Percentiles rank a stretch among this genome's conserved stretches.
Conservation (phyloP, 2,888 invertebrate species). For the Tiliacea aurago region DNA sequence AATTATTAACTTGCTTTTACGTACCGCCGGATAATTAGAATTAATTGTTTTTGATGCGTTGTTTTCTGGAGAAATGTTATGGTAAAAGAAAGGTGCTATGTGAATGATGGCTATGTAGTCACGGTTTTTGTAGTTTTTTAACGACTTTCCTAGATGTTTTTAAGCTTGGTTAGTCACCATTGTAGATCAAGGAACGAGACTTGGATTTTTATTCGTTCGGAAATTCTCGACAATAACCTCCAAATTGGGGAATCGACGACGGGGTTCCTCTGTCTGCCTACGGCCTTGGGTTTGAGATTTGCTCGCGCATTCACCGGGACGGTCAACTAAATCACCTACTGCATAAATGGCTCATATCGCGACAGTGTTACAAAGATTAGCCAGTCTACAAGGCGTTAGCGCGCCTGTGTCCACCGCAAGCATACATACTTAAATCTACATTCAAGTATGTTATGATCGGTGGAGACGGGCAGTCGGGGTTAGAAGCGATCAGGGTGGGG, state of each 20-base stretch:
- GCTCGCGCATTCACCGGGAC: neutral
- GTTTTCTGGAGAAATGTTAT: neutral
- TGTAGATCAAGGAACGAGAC: neutral
- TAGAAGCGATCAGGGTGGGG: too few relatives aligned
- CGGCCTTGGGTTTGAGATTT: neutral
- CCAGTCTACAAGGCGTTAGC: too few relatives aligned
- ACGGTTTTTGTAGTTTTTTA: neutral
- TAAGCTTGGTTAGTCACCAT: neutral
- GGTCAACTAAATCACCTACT: too few relatives aligned
- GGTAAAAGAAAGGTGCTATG: neutral
- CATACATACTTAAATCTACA: too few relatives aligned
- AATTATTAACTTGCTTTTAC: constrained; percentile 28
- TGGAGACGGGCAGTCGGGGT: too few relatives aligned
- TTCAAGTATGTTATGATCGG: too few relatives aligned
- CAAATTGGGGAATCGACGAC: neutral
- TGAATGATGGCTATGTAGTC: neutral
- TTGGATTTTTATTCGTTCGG: too few relatives aligned
- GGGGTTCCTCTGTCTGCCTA: neutral
- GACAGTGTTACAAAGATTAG: too few relatives aligned
- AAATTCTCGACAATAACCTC: neutral
- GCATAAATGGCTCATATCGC: too few relatives aligned
- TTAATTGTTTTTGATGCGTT: constrained; percentile 31
- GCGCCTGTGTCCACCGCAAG: too few relatives aligned
- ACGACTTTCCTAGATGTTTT: neutral
- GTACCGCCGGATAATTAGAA: constrained; percentile 23